Base-by-base conservation (phyloP, 2,113 vertebrate genomes). In the Bufo bufo region DNA sequence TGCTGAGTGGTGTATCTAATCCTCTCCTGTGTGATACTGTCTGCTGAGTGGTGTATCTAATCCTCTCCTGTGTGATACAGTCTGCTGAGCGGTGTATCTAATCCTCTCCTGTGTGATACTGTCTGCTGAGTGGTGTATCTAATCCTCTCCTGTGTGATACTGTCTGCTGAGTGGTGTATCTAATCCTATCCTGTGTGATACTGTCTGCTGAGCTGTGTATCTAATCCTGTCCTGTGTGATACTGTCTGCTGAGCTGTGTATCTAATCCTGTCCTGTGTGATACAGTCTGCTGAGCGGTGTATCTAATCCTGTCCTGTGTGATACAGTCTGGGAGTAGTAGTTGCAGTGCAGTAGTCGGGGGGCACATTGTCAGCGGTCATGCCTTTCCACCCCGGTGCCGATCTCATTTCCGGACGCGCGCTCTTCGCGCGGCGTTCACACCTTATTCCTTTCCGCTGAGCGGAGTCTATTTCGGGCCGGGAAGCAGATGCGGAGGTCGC, bases 361-460 rank as follows among this genome's bases (percentile, higher is more conserved):
- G 14, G 14, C 12, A 45, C 2, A 7, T 79, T 79, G 12, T 23
- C 19, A 47, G 17, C n/a, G 47, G 56, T 59, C 16, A 81, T 17
- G 5, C 61, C 54, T 81, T 43, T 81, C 78, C 56, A 45, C 13
- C 54, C 78, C 23, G 79, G 43, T 61, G 11, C 45, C 58, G 20
- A 8, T 61, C 33, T 61, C 58, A 82, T 82, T 82, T 63, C 16
- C 0, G 14, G 56, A 23, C 14, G 20, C n/a, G n/a, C n/a, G n/a
- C n/a, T n/a, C n/a, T n/a, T n/a, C n/a, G n/a, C n/a, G n/a, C n/a
- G 58, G 56, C 8, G 11, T 82, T 82, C 79, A 82, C 79, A 82
- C 79, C 79, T 54, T 45, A 82, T 82, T 82, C 61, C 61, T 82
- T 82, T 82, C 79, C 63, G 79, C 79, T 82, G 79, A 80, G 59